phyloP scores from a whole-genome alignment of 2,888 invertebrate species.

The Taphrorychus bicolor region DNA sequence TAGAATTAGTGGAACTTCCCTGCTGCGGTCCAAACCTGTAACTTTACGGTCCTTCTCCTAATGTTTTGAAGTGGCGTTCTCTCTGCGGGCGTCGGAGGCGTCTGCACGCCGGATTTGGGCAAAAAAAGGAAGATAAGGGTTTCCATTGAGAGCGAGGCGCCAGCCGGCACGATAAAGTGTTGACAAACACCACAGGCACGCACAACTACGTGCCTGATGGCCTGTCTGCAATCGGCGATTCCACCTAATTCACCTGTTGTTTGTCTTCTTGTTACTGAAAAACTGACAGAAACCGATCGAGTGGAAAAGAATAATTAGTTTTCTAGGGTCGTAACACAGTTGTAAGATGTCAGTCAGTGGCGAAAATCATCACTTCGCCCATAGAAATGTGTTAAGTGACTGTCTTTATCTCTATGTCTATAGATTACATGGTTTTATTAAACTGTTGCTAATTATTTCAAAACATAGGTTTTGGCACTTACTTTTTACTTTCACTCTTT shows the following conservation, averaged over 20 bases:
- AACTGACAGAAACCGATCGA: too few species aligned
- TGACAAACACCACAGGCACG: conserved; percentile 47
- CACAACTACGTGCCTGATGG: conserved; percentile 45
- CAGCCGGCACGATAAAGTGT: conserved; percentile 43
- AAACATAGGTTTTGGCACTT: too few species aligned
- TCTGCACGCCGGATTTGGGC: conserved; percentile 40
- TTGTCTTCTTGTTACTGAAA: conserved; percentile 6
- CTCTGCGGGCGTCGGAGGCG: conserved; percentile 37
- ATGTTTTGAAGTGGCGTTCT: conserved; percentile 32
- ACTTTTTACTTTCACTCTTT: too few species aligned
- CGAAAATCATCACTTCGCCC: too few species aligned
- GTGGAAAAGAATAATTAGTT: too few species aligned
- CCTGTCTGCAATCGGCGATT: conserved; percentile 31
- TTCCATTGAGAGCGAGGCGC: conserved; percentile 46
- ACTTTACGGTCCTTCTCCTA: neutral
- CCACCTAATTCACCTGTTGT: conserved; percentile 38
- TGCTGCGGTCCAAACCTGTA: neutral
- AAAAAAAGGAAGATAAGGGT: conserved; percentile 49
- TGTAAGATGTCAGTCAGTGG: too few species aligned
- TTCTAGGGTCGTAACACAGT: too few species aligned
- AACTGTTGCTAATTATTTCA: too few species aligned
- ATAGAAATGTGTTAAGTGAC: too few species aligned
- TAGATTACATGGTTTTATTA: too few species aligned
- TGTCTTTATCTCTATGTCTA: too few species aligned
- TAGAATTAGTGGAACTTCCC: conserved; percentile 35